Conservation (phyloP, 2,888 invertebrate species). For the Molorchus minor region DNA sequence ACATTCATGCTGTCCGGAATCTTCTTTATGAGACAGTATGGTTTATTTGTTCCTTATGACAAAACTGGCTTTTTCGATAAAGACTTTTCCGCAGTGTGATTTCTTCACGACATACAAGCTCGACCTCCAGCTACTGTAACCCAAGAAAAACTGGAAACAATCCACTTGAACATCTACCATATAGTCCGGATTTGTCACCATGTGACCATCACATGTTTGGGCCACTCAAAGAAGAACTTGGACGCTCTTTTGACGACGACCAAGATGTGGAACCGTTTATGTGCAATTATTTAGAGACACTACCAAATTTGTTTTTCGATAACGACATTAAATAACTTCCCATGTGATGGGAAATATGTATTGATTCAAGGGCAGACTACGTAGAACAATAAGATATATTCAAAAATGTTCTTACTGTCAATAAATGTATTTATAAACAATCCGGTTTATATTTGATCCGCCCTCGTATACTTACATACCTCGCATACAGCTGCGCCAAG, state of each 20-base stretch:
- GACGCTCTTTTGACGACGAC: background rate
- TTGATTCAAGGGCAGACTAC: too few species aligned
- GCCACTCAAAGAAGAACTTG: background rate
- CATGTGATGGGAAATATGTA: background rate
- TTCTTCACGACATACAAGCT: background rate
- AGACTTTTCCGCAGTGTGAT: background rate
- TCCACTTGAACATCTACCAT: background rate
- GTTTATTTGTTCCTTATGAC: background rate
- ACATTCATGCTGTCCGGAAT: background rate
- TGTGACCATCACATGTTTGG: background rate
- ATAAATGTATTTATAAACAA: too few species aligned
- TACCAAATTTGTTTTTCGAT: background rate
- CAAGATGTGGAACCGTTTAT: background rate
- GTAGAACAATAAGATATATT: too few species aligned
- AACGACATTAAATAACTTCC: background rate
- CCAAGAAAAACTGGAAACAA: background rate
- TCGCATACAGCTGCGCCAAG: too few species aligned
- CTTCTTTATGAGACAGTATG: background rate
- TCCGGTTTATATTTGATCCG: too few species aligned
- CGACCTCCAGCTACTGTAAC: too few species aligned
- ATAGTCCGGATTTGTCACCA: background rate
- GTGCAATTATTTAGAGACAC: too few species aligned
- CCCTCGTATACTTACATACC: too few species aligned
- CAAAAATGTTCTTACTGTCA: too few species aligned
- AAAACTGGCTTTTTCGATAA: background rate